Evolutionary conservation across 1,140 invertebrate genomes (phyloP), one percentile per base, ranked within the genome.

Genomic region (Megathymus violae): DNA sequence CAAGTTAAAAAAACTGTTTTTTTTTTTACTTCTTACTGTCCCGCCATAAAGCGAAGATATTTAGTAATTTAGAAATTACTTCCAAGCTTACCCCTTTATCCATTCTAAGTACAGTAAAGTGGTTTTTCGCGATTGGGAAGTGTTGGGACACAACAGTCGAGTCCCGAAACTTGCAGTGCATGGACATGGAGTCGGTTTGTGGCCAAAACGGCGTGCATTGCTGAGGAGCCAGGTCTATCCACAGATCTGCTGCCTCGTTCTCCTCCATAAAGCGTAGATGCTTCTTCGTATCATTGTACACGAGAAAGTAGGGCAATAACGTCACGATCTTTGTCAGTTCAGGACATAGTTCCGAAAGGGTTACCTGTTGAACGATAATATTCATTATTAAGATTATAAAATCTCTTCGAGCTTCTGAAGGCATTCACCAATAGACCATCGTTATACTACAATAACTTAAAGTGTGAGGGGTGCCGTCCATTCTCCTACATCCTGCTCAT

Each of bases 301-400:
- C 93, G 48, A 97, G 92, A 86, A 97, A 97, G 88, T 96, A 97
- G 0, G 97, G 96, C 10, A 96, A 91, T 17, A 98, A 94, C 0
- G 96, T 96, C 3, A 97, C 94, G 15, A 98, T 96, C 82, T 97
- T 97, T 0, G 97, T 98, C 22, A 97, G 85, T 66, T 94, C 92
- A 0, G 95, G 94, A 38, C 94, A 94, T 13, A 95, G 91, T 56
- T 94, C 92, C 1, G 95, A 95, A 17, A 94, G 83, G 1, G 91
- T 93, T 14, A 94, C 93, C 71, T 93, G 92, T 15, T 92, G 10
- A 10, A 62, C 15, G 10, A n/a, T 25, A 4, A 41, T 13, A 22
- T 27, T 15, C 19, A 13, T 15, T 67, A n/a, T n/a, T n/a, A n/a
- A n/a, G n/a, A n/a, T n/a, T n/a, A n/a, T n/a, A n/a, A n/a, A n/a